A percentile compares a stretch with the other conserved stretches of the same genome.
These are phyloP conservation scores for Brachionus rubens DNA, from an alignment of 1,140 invertebrate genomes.

Conservation along the genomic window DNA sequence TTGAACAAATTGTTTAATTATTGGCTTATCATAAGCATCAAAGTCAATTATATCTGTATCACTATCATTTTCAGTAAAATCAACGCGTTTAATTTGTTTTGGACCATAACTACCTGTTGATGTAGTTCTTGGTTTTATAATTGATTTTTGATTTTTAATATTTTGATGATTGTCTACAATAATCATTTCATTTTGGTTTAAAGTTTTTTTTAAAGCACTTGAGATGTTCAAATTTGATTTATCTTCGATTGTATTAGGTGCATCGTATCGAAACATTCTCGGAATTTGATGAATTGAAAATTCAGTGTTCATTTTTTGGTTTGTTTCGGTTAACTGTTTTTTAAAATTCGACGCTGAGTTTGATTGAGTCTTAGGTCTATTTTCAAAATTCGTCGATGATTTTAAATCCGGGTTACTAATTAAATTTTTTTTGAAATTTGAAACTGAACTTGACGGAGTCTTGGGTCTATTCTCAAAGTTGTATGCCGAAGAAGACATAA, in stretches of 20 bases:
- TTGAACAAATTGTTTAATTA: background rate
- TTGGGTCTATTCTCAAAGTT: too few species aligned
- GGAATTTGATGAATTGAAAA: constrained; percentile 20
- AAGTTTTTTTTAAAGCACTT: background rate
- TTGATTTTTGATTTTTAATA: background rate
- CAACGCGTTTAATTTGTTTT: background rate
- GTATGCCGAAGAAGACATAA: too few species aligned
- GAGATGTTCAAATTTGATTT: background rate
- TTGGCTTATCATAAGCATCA: background rate
- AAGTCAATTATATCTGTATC: constrained; percentile 7
- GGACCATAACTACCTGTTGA: background rate
- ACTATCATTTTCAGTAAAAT: background rate
- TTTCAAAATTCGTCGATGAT: too few species aligned
- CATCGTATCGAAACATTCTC: constrained; percentile 27
- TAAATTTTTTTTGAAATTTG: too few species aligned
- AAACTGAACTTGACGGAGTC: too few species aligned
- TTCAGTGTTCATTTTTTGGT: too few species aligned
- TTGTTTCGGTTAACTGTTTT: too few species aligned
- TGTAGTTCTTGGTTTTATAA: constrained; percentile 24
- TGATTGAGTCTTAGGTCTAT: too few species aligned
- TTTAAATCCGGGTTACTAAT: too few species aligned
- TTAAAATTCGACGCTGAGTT: too few species aligned
- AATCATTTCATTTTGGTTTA: constrained; percentile 26
- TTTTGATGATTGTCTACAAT: background rate
- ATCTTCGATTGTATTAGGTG: background rate